Percentiles rank a stretch among this genome's conserved stretches.
phyloP scores from a whole-genome alignment of 2,113 vertebrate genomes.

The Blennius ocellaris region DNA sequence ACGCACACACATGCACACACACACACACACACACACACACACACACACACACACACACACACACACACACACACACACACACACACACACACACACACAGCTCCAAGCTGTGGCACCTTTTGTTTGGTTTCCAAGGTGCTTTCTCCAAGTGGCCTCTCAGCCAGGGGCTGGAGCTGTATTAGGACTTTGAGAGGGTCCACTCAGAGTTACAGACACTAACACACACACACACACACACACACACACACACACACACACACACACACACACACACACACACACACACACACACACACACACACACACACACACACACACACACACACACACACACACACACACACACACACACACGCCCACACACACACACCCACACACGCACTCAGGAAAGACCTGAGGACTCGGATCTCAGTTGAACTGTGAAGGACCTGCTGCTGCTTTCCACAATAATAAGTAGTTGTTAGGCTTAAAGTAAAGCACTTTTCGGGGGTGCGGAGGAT shows the following conservation, averaged over 20 bases:
- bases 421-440: conserved; percentile 36
- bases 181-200: conserved; percentile 48
- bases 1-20: conserved; percentile 26
- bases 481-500: background rate
- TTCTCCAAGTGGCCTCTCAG: conserved; percentile 68
- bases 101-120: conserved; percentile 45
- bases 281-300: conserved; percentile 25
- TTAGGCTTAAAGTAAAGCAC: conserved; percentile 6
- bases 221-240: conserved; percentile 28
- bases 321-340: conserved; percentile 27
- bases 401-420: conserved; percentile 43
- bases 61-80: conserved; percentile 25
- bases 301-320: conserved; percentile 24
- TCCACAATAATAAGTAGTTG: conserved; percentile 16
- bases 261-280: conserved; percentile 27
- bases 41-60: too few relatives aligned
- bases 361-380: conserved; percentile 24
- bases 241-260: conserved; percentile 23
- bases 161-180: conserved; percentile 36
- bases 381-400: conserved; percentile 20
- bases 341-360: conserved; percentile 20
- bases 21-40: conserved; percentile 8
- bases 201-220: conserved; percentile 34
- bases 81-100: conserved; percentile 29
- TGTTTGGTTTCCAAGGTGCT: conserved; percentile 81